Base-by-base conservation (phyloP, 2,113 vertebrate species). In the Daboia siamensis region DNA sequence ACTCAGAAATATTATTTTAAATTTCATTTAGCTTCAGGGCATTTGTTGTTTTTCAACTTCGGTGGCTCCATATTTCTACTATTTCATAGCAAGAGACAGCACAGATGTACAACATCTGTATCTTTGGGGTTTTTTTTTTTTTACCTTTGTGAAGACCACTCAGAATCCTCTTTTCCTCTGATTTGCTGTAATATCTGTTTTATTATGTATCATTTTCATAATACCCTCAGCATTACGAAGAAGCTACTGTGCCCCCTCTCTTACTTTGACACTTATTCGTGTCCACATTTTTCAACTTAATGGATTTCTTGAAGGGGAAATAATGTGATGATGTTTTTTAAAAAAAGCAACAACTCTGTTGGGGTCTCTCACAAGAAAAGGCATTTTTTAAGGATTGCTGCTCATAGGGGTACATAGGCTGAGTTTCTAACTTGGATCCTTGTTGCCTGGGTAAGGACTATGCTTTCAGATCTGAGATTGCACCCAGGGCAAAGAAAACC, bases 41-140 rank as follows among this genome's bases (percentile, higher is more conserved):
- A 87, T 61, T 87, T 69, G 24, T 87, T 0, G 44, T 93, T 95
- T 95, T 51, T 96, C 94, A 94, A 92, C 84, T 92, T 94, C 86
- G 3, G 3, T 52, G 91, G 92, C 94, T 96, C 94, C 93, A 92
- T 93, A 92, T 94, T 90, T 92, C 92, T 93, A 95, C 92, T 80
- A 21, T 21, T 94, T 94, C 89, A 95, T 94, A 89, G 69, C 52
- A 48, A 90, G 94, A 4, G 44, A 26, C 57, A 69, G 57, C 39
- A 92, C 88, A 20, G 92, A 93, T 94, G 91, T 88, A 88, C 85
- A 92, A 88, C 84, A 93, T 95, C 94, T 95, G 96, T 80, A 91
- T 64, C 90, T 0, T 84, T 59, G 52, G 69, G 54, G 1, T 55
- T 17, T 59, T 59, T 4, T 17, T 69, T 69, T 33, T 93, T 92